Evolutionary conservation across 2,113 vertebrate species (phyloP).

Genomic region (Talpa occidentalis): DNA sequence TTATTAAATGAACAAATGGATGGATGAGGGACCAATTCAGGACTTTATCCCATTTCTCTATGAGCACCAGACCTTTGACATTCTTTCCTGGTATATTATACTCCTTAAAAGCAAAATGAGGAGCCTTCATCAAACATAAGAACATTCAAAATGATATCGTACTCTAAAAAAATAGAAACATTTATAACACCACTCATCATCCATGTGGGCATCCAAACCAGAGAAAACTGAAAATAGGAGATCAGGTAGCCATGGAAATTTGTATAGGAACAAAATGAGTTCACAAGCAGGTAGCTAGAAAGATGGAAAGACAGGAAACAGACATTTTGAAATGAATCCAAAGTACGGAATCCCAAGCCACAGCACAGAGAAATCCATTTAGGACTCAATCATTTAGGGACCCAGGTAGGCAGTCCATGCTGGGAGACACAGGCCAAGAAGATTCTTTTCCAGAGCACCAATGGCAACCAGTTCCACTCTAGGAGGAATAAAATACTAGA

Average conservation of each 20-base stretch:
- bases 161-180: not conserved
- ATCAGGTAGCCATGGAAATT: not conserved
- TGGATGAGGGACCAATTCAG: not conserved
- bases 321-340: not conserved
- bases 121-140: not conserved
- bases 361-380: not conserved
- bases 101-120: not conserved
- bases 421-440: not conserved
- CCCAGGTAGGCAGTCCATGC: not conserved
- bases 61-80: not conserved
- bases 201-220: not conserved
- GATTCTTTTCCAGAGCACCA: not conserved
- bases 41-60: not conserved
- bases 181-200: not conserved
- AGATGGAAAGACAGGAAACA: not conserved
- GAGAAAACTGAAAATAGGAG: not conserved
- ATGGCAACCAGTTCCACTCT: not conserved
- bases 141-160: not conserved
- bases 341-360: not conserved
- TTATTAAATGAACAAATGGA: not conserved
- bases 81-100: not conserved
- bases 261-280: not conserved
- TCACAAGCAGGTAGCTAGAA: not conserved
- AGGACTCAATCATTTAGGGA: not conserved
- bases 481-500: not conserved